phyloP scores from a whole-genome alignment of 2,797 vertebrate species.

The Lacerta bilineata region DNA sequence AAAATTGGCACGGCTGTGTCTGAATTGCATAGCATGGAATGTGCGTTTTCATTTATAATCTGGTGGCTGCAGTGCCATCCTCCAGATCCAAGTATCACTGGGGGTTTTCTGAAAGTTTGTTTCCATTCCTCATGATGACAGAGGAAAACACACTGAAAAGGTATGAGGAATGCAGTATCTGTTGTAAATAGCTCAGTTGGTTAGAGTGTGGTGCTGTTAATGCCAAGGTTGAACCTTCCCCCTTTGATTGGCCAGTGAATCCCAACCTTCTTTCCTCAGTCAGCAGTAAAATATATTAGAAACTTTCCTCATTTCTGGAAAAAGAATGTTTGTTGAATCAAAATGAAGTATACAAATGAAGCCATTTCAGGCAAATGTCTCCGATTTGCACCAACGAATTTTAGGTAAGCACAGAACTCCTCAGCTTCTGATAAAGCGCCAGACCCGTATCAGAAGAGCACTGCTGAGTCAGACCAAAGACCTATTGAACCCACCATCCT shows the following conservation, averaged over 20 bases:
- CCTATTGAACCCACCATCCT: background rate
- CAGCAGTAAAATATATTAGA: background rate
- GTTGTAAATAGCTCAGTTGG: too few species aligned
- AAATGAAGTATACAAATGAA: background rate
- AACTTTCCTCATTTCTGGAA: background rate
- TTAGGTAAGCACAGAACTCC: background rate
- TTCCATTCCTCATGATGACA: background rate
- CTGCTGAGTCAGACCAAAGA: too few species aligned
- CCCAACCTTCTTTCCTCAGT: background rate
- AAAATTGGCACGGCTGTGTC: constrained; percentile 21
- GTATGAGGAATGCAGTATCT: background rate
- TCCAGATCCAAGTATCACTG: background rate
- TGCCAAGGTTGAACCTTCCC: too few species aligned
- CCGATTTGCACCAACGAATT: too few species aligned
- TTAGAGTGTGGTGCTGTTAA: too few species aligned
- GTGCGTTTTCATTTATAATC: background rate
- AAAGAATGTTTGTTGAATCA: background rate
- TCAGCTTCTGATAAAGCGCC: background rate
- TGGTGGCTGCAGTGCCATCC: background rate
- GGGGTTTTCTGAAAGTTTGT: background rate
- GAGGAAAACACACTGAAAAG: background rate
- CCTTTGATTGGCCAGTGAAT: background rate
- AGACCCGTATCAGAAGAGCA: background rate
- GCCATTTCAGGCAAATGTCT: background rate
- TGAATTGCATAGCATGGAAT: background rate